Evolutionary conservation across 2,113 vertebrate species (phyloP).

Genomic region (Cariama cristata): DNA sequence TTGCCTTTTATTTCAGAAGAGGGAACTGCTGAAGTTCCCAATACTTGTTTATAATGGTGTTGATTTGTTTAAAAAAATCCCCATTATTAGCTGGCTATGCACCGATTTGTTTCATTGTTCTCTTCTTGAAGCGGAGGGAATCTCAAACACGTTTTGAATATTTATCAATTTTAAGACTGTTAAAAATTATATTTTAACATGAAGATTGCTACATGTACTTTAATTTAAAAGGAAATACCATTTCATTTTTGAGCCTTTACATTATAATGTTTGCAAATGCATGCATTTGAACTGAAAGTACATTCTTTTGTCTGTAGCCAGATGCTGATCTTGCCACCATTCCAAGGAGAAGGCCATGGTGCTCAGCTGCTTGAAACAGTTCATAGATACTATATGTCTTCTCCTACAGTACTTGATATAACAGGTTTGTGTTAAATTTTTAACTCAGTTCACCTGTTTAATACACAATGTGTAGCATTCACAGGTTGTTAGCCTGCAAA

Average conservation of each 20-base stretch:
- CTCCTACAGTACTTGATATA: constrained; percentile 94
- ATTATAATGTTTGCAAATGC: background rate
- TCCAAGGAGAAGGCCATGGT: constrained; percentile 98
- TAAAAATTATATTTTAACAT: background rate
- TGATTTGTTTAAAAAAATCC: constrained; percentile 79
- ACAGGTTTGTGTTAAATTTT: constrained; percentile 82
- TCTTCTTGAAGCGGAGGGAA: constrained; percentile 48
- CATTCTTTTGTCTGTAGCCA: constrained; percentile 83
- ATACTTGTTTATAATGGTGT: constrained; percentile 83
- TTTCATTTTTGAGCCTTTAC: background rate
- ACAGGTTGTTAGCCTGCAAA: background rate
- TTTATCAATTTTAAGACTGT: constrained; percentile 37
- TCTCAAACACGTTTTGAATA: constrained; percentile 60
- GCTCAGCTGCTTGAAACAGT: constrained; percentile 97
- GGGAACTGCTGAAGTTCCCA: constrained; percentile 84
- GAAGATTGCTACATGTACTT: background rate
- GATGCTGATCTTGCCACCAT: constrained; percentile 97
- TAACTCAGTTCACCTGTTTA: background rate
- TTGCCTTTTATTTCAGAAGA: constrained; percentile 87
- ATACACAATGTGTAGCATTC: background rate
- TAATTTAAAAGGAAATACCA: background rate
- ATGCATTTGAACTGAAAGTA: constrained; percentile 52
- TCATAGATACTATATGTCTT: constrained; percentile 92
- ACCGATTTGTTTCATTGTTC: constrained; percentile 77
- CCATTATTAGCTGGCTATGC: constrained; percentile 70